phyloP scores from a whole-genome alignment of 2,113 vertebrate species.

The Carassius auratus region DNA sequence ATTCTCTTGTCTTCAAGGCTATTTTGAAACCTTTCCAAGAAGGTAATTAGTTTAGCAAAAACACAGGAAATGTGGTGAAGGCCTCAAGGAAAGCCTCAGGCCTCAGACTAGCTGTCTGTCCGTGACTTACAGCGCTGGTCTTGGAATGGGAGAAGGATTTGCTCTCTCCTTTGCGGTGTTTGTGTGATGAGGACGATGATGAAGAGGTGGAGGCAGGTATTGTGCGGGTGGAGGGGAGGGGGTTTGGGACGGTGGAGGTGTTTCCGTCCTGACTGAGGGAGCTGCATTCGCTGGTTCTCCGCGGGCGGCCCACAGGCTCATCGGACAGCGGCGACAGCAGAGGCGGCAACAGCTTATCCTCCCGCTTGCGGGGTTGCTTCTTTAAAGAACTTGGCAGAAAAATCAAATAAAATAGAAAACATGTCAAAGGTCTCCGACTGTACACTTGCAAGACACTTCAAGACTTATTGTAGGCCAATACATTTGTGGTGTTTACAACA shows the following conservation, averaged over 20 bases:
- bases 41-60: slow-evolving; percentile 52
- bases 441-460: neutral
- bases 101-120: slow-evolving; percentile 59
- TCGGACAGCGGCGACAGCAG: slow-evolving; percentile 88
- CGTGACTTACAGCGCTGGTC: slow-evolving; percentile 80
- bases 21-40: slow-evolving; percentile 57
- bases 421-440: slow-evolving; percentile 8
- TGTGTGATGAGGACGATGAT: slow-evolving; percentile 75
- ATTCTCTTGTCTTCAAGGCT: slow-evolving; percentile 50
- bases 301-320: slow-evolving; percentile 76
- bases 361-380: slow-evolving; percentile 85
- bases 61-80: slow-evolving; percentile 61
- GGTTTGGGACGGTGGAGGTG: slow-evolving; percentile 51
- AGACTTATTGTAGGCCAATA: neutral
- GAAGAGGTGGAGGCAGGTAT: slow-evolving; percentile 55
- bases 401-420: neutral
- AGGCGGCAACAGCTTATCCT: slow-evolving; percentile 91
- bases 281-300: slow-evolving; percentile 76
- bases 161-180: slow-evolving; percentile 85
- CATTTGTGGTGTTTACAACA: neutral
- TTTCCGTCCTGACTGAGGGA: slow-evolving; percentile 81
- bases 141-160: slow-evolving; percentile 81
- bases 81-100: too few relatives aligned
- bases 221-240: slow-evolving; percentile 46
- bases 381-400: slow-evolving; percentile 68